A percentile compares a stretch with the other conserved stretches of the same genome.
Evolutionary conservation across 1,140 invertebrate species (phyloP).

Genomic region (Drosophila pectinifera): DNA sequence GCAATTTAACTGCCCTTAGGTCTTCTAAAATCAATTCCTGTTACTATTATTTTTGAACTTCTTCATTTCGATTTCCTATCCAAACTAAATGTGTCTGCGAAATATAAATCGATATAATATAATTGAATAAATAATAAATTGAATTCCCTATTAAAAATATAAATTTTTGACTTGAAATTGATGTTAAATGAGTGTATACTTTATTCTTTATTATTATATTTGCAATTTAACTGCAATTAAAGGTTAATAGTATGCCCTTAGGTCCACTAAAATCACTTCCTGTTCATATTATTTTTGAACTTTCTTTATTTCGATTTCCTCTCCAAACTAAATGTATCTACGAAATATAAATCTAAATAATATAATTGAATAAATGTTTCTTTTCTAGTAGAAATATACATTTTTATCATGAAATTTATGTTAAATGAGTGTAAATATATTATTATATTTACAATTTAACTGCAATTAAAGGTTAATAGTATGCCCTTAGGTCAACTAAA

Average conservation of each 20-base stretch:
- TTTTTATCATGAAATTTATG: too few relatives aligned
- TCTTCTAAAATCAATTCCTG: too few relatives aligned
- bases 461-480: not conserved
- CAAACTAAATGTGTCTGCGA: not conserved
- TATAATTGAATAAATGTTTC: slow-evolving; percentile 32
- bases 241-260: not conserved
- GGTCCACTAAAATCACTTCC: too few relatives aligned
- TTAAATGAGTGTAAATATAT: too few relatives aligned
- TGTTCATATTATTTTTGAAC: too few relatives aligned
- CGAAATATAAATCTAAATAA: slow-evolving; percentile 3
- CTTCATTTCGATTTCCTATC: not conserved
- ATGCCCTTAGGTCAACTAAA: too few relatives aligned
- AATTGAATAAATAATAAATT: slow-evolving; percentile 41
- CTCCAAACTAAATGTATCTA: slow-evolving; percentile 1
- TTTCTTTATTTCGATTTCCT: not conserved
- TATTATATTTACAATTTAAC: not conserved
- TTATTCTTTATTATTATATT: too few relatives aligned
- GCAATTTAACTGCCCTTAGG: not conserved
- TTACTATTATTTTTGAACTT: too few relatives aligned
- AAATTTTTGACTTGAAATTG: too few relatives aligned
- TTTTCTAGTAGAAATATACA: too few relatives aligned
- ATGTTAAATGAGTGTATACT: too few relatives aligned
- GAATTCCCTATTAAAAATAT: too few relatives aligned
- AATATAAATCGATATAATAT: slow-evolving; percentile 11
- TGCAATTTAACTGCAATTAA: not conserved